A percentile compares a stretch with the other conserved stretches of the same genome.
These are phyloP conservation scores for Drosophila pectinifera DNA, from an alignment of 1,140 invertebrate species.

Conservation along the genomic window DNA sequence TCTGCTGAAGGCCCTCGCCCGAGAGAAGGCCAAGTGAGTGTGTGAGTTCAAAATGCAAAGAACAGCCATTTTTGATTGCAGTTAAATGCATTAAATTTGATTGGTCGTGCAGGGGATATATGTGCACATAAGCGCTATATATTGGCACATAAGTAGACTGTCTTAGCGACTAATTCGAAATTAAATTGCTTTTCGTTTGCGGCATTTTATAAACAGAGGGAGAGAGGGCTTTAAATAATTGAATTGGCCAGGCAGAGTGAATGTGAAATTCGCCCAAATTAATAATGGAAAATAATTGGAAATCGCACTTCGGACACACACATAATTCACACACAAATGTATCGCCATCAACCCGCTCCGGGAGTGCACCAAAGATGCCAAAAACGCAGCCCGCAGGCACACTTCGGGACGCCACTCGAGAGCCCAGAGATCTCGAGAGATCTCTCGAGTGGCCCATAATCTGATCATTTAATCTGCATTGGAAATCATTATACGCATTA, in stretches of 20 bases:
- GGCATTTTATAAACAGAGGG: slow-evolving; percentile 11
- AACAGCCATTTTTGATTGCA: slow-evolving; percentile 70
- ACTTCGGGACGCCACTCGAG: slow-evolving; percentile 14
- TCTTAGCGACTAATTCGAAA: slow-evolving; percentile 45
- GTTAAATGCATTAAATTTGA: slow-evolving; percentile 77
- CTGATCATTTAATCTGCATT: slow-evolving; percentile 80
- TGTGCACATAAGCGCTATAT: slow-evolving; percentile 6
- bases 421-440: slow-evolving; percentile 19
- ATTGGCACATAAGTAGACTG: slow-evolving; percentile 25
- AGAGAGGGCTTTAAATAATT: slow-evolving; percentile 38
- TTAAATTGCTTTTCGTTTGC: slow-evolving; percentile 49
- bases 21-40: slow-evolving; percentile 12
- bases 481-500: slow-evolving; percentile 79
- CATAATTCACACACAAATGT: not conserved
- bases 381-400: slow-evolving; percentile 28
- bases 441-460: slow-evolving; percentile 69
- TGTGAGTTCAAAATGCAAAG: slow-evolving; percentile 43
- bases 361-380: not conserved
- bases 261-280: slow-evolving; percentile 27
- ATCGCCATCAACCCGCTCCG: not conserved
- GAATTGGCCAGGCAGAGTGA: slow-evolving; percentile 25
- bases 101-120: slow-evolving; percentile 39
- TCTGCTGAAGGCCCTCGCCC: slow-evolving; percentile 39
- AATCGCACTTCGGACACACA: slow-evolving; percentile 6
- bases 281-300: slow-evolving; percentile 27